These are phyloP conservation scores for Ypsolopha scabrella DNA, from an alignment of 2,888 invertebrate species.

Conservation along the genomic window DNA sequence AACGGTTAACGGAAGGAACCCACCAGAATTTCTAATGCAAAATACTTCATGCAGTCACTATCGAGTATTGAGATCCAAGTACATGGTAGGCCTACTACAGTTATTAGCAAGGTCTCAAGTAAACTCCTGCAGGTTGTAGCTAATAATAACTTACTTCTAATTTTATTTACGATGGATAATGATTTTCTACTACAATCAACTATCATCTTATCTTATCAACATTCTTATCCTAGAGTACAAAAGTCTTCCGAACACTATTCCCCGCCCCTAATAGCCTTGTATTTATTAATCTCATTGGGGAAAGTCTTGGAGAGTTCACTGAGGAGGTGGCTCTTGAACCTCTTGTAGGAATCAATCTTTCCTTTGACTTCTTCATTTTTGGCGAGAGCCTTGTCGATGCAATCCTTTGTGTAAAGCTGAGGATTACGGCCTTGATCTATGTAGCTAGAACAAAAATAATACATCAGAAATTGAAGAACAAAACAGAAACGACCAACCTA, in stretches of 20 bases:
- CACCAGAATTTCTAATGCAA: not conserved
- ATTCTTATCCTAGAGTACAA: not conserved
- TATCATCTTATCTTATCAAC: too few relatives aligned
- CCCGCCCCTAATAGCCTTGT: slow-evolving; percentile 90
- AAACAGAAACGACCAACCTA: too few relatives aligned
- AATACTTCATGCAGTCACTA: too few relatives aligned
- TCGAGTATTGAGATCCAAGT: too few relatives aligned
- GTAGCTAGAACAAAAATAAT: slow-evolving; percentile 74
- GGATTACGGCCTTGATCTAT: slow-evolving; percentile 99
- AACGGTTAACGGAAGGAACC: too few relatives aligned
- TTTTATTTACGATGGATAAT: too few relatives aligned
- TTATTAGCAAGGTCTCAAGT: not conserved
- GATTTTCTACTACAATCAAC: too few relatives aligned
- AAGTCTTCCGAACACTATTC: slow-evolving; percentile 37
- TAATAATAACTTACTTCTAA: too few relatives aligned
- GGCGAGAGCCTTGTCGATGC: slow-evolving; percentile 96
- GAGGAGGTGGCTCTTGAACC: slow-evolving; percentile 93
- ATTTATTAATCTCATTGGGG: slow-evolving; percentile 95
- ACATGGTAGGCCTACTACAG: too few relatives aligned
- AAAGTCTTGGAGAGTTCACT: slow-evolving; percentile 94
- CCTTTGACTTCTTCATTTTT: slow-evolving; percentile 99
- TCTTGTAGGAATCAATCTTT: slow-evolving; percentile 96
- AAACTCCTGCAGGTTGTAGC: too few relatives aligned
- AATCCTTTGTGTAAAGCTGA: slow-evolving; percentile 98
- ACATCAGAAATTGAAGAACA: too few relatives aligned